Evolutionary conservation across 2,888 invertebrate genomes (phyloP), one percentile per base, ranked within the genome.

Genomic region (Drosophila kuntzei): DNA sequence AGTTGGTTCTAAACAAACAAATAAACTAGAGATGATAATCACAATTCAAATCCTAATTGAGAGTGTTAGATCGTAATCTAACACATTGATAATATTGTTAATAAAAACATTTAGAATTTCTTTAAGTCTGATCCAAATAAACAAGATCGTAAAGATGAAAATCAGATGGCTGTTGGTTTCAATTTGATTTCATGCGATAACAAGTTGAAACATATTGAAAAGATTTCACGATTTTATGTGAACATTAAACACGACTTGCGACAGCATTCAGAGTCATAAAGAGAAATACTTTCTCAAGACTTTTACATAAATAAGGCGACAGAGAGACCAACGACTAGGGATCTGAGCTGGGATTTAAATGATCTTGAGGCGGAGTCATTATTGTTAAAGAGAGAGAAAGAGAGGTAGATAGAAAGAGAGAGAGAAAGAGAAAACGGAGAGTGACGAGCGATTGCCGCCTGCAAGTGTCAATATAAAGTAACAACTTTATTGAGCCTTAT

Each of bases 401-500:
- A 14, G 20, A 34, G 22, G n/a, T 5, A 1, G 29, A 18, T 32
- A 29, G 49, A 18, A 29, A 25, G 34, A 8, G 43, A 4, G 46
- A 14, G 14, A 2, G 18, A 11, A 44, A 9, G 20, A 8, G 14
- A 43, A 22, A 27, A 14, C 6, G 67, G 71, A 71, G 71, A 63
- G 82, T 82, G 90, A 90, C 90, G 89, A 87, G 88, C 88, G 85
- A 87, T 89, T 89, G 87, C 89, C 78, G 90, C 83, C 83, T 89
- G 87, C 78, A 73, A 87, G 85, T 91, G 91, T 90, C 91, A 90
- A 89, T 90, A 91, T 91, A 91, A 91, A 91, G 79, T 92, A 92
- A 91, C 91, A 91, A 92, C 92, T 91, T 91, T 91, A 91, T 91
- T 91, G 91, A 87, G 80, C 81, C 89, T 91, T 91, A 90, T 91